Evolutionary conservation across 2,888 invertebrate species (phyloP), one percentile per base, ranked within the genome.

Genomic region (Hyppa rectilinea): DNA sequence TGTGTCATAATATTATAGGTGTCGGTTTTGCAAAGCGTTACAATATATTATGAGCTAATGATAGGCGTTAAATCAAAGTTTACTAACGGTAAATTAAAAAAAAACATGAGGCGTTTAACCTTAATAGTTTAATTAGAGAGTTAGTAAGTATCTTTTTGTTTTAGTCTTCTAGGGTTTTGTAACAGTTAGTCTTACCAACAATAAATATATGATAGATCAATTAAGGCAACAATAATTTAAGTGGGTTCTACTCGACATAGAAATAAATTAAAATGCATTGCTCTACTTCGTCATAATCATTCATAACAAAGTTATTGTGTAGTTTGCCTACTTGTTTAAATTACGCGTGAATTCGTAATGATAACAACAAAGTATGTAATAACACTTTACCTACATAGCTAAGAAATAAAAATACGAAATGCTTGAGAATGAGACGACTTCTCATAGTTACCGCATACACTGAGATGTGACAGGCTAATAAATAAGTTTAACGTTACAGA

Each of bases 361-460:
- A 75, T 75, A 75, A 81, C 70, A 75, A 83, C 78, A 81, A 76
- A 75, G 70, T 73, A 71, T 75, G 86, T 70, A 86, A 86, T 82
- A 85, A 85, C 65, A 81, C 71, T 85, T 85, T 82, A 85, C 84
- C 84, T 85, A 82, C 80, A 85, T 80, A 84, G 23, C 64, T 43
- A 63, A 61, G 53, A 73, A 47, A 75, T 76, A 67, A 75, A 64
- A 78, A 69, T 69, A 61, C 45, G 71, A 83, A 81, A 71, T 81
- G 56, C 63, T 67, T 72, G 66, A 79, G 69, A 78, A 72, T 67
- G 56, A 71, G 66, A 71, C 60, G 50, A 64, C 23, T 65, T 31
- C 38, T 81, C 47, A 52, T 38, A 26, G 63, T 78, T 78, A 66
- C 78, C 62, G 59, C 66, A 81, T 66, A 5, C 26, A 59, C 26